These are phyloP conservation scores for Ciconia boyciana DNA, from an alignment of 2,113 vertebrate genomes.

Conservation along the genomic window DNA sequence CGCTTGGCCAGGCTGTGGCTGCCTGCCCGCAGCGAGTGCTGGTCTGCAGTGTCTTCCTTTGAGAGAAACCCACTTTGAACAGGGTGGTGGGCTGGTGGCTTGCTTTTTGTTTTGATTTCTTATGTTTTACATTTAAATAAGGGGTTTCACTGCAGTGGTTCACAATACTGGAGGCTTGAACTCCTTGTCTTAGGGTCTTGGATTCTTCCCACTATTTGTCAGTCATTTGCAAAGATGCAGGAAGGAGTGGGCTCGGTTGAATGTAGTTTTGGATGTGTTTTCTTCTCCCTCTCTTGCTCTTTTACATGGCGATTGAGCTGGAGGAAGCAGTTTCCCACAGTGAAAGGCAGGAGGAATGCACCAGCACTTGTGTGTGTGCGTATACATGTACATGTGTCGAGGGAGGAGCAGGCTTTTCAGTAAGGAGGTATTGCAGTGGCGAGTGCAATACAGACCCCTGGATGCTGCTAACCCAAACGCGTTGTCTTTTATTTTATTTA, in stretches of 20 bases:
- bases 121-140: background rate
- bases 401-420: background rate
- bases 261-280: background rate
- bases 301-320: background rate
- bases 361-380: background rate
- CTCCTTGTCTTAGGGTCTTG: background rate
- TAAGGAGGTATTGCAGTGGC: background rate
- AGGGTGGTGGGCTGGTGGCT: background rate
- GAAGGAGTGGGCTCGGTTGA: background rate
- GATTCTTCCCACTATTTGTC: background rate
- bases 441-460: background rate
- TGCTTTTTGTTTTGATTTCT: background rate
- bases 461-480: background rate
- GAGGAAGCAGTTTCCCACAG: background rate
- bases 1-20: conserved; percentile 37
- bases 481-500: conserved; percentile 11
- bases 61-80: background rate
- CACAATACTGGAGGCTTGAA: background rate
- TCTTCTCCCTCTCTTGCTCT: background rate
- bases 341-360: background rate
- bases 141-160: background rate
- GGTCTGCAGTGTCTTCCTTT: conserved; percentile 13
- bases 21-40: conserved; percentile 36
- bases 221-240: background rate
- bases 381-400: fast-evolving